Base-by-base conservation (phyloP, 2,113 vertebrate genomes). In the Leptocoma aspasia region DNA sequence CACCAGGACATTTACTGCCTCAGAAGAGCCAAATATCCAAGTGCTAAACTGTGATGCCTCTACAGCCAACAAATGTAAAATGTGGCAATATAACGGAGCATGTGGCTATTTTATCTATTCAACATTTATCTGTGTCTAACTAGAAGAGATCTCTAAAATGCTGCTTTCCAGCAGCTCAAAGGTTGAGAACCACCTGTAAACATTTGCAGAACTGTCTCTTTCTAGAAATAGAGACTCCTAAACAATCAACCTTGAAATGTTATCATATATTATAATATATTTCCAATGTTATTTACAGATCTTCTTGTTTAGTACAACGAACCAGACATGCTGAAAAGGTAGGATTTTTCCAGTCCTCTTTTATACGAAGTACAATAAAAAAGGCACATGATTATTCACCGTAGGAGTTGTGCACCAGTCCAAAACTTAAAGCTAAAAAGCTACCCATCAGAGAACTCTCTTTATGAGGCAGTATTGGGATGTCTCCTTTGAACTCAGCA, bases 381-480 rank as follows among this genome's bases (percentile, higher is more conserved):
- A 98, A 98, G 98, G 98, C 98, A 98, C 98, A 72, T 98, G 96
- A 96, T 97, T 96, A 91, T 95, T 97, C 92, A 94, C 93, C 53
- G 57, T 82, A 84, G 79, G 83, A 96, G 86, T 96, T 94, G 96
- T 97, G 97, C 90, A 97, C 95, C 89, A 88, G 90, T 82, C 70
- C 78, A 77, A 89, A 97, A 96, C 93, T 96, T 93, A 90, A 96
- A 97, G 96, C 97, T 96, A 97, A 95, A 92, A 95, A 96, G 86
- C 92, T 35, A 35, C 92, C 94, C 84, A 91, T 82, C 66, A 78
- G 72, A 92, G 87, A 94, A 81, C 69, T 64, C 68, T 91, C 93
- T 94, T 86, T 64, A 20, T 87, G 82, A 70, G 78, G 95, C 82
- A 95, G 82, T 88, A 68, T 65, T 81, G 71, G 35, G 47, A 80